Percentiles rank a stretch among this genome's conserved stretches.
Evolutionary conservation across 2,888 invertebrate species (phyloP).

Genomic region (Hofmannophila pseudospretella): DNA sequence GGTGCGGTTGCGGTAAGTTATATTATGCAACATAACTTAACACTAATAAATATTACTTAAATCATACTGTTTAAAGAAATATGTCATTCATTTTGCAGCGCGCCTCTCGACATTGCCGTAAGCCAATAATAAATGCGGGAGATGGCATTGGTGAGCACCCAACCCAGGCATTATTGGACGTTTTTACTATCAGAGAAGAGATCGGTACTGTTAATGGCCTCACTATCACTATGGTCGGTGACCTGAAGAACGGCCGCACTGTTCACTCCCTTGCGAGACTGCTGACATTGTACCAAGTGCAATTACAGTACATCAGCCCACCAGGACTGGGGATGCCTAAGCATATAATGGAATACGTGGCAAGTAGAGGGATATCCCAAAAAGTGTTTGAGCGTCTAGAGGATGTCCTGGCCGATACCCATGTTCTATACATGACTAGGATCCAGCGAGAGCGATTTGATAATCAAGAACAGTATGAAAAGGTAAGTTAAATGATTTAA

Average conservation of each 20-base stretch:
- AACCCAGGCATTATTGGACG: constrained; percentile 97
- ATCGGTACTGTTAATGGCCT: constrained; percentile 98
- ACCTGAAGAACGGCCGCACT: constrained; percentile 97
- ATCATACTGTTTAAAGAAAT: not conserved
- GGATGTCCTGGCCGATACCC: constrained; percentile 93
- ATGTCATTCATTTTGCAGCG: constrained; percentile 69
- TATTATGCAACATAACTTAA: not conserved
- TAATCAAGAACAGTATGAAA: constrained; percentile 89
- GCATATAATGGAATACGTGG: constrained; percentile 87
- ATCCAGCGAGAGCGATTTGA: constrained; percentile 96
- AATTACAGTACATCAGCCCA: constrained; percentile 94
- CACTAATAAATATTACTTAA: not conserved
- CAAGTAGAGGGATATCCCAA: constrained; percentile 88
- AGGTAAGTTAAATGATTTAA: too few relatives aligned
- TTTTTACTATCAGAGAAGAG: constrained; percentile 99
- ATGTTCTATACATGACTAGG: constrained; percentile 98
- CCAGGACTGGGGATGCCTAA: constrained; percentile 93
- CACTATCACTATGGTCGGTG: constrained; percentile 98
- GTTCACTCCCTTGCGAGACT: constrained; percentile 98
- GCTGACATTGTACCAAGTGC: constrained; percentile 95
- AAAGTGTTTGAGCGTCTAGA: constrained; percentile 85
- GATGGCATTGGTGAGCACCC: constrained; percentile 99
- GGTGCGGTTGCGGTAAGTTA: constrained; percentile 90
- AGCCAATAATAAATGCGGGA: constrained; percentile 98
- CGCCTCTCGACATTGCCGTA: constrained; percentile 89